phyloP scores from a whole-genome alignment of 2,113 vertebrate genomes.

The Hypanus sabinus region DNA sequence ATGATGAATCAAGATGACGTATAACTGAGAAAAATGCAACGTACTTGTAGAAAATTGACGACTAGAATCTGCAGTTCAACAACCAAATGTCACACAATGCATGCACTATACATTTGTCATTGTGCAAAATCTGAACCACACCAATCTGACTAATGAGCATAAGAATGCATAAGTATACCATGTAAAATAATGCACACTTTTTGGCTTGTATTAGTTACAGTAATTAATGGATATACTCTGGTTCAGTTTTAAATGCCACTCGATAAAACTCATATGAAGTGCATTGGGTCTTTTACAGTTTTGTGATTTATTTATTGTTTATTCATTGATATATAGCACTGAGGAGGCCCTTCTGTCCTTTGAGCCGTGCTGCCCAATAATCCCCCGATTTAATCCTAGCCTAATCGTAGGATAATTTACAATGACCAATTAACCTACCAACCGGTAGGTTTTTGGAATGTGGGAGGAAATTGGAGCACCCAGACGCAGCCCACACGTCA shows the following conservation, averaged over 20 bases:
- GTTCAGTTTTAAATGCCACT: background rate
- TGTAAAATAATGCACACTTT: no score
- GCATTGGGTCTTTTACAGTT: background rate
- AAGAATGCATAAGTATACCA: background rate
- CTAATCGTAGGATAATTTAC: no score
- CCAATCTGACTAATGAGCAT: background rate
- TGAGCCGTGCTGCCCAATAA: no score
- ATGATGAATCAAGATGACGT: conserved; percentile 23
- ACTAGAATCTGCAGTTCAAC: background rate
- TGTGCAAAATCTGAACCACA: background rate
- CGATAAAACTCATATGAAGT: background rate
- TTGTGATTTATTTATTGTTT: no score
- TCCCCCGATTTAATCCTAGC: no score
- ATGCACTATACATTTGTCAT: background rate
- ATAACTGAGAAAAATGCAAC: background rate
- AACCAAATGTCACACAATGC: background rate
- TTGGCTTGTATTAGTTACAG: background rate
- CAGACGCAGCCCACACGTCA: no score
- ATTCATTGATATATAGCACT: no score
- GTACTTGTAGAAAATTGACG: background rate
- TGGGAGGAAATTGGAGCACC: no score
- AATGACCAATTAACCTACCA: no score
- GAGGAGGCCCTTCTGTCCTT: no score
- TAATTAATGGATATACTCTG: background rate
- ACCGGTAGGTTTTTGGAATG: no score